Conservation (phyloP, 1,140 invertebrate species). For the Drosophila rhopaloa region DNA sequence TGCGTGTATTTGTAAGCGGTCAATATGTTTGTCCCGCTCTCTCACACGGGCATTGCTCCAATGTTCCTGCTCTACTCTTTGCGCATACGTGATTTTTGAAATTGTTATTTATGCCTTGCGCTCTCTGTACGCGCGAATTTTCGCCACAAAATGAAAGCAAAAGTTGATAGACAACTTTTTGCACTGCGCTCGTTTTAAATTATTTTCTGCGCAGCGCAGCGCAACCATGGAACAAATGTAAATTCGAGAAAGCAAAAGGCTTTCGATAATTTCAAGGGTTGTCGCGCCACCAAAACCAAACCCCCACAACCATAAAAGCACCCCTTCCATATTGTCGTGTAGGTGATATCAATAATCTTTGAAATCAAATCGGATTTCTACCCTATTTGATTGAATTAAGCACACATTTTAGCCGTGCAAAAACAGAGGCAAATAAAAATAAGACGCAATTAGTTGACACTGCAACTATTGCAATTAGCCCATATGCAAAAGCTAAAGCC, state of each 20-base stretch:
- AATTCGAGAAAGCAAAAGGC: conserved; percentile 35
- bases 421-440: conserved; percentile 44
- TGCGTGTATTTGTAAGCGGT: conserved; percentile 16
- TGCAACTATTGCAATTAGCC: conserved; percentile 23
- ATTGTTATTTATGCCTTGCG: conserved; percentile 63
- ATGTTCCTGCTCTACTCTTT: conserved; percentile 39
- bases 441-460: conserved; percentile 72
- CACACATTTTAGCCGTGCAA: conserved; percentile 1
- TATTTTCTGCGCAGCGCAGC: conserved; percentile 48
- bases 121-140: conserved; percentile 62
- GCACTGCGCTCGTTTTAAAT: conserved; percentile 48
- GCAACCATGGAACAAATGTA: conserved; percentile 14
- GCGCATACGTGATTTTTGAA: conserved; percentile 77
- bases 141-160: conserved; percentile 82
- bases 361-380: neutral
- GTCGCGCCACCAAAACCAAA: conserved; percentile 24
- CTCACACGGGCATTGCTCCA: conserved; percentile 9
- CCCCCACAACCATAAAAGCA: neutral
- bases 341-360: conserved; percentile 1
- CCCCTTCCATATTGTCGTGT: conserved; percentile 15
- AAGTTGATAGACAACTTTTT: conserved; percentile 81
- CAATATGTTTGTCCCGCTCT: conserved; percentile 48
- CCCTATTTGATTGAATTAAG: neutral
- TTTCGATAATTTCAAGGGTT: conserved; percentile 60
- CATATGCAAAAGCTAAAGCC: conserved; percentile 36